phyloP scores from a whole-genome alignment of 30 jellyfish, hydroid and myxozoan genomes.

The Hydractinia echinata region DNA sequence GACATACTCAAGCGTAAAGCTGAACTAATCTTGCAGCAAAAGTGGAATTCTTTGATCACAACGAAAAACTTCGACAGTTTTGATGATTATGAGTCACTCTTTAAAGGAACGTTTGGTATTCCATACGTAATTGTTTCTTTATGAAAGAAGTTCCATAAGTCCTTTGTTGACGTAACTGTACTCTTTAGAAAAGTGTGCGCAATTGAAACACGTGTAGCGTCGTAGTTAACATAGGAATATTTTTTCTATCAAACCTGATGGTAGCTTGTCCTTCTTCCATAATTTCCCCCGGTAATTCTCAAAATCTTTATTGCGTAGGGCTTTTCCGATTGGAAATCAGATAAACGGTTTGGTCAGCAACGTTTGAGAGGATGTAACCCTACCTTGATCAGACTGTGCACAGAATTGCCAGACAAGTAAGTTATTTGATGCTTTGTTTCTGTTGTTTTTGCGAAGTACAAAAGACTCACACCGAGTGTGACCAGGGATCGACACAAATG shows the following conservation, averaged over 20 bases:
- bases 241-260: no score
- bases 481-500: no score
- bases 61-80: constrained; percentile 63
- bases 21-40: constrained; percentile 56
- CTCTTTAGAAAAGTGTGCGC: no score
- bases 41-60: constrained; percentile 47
- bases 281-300: background rate
- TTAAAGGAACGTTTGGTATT: constrained; percentile 72
- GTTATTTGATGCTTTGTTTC: background rate
- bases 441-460: background rate
- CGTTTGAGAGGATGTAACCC: constrained; percentile 78
- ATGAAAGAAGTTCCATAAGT: no score
- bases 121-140: constrained; percentile 55
- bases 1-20: constrained; percentile 58
- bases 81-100: constrained; percentile 59
- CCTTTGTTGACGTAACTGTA: no score
- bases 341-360: constrained; percentile 70
- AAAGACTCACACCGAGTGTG: no score
- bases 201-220: no score
- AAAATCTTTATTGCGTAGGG: constrained; percentile 36
- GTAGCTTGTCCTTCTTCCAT: no score
- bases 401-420: constrained; percentile 72
- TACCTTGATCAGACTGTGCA: constrained; percentile 55
- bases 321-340: constrained; percentile 74
- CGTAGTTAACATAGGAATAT: no score